Base-by-base conservation (phyloP, 2,113 vertebrate genomes). In the Nannobrachium achirus region DNA sequence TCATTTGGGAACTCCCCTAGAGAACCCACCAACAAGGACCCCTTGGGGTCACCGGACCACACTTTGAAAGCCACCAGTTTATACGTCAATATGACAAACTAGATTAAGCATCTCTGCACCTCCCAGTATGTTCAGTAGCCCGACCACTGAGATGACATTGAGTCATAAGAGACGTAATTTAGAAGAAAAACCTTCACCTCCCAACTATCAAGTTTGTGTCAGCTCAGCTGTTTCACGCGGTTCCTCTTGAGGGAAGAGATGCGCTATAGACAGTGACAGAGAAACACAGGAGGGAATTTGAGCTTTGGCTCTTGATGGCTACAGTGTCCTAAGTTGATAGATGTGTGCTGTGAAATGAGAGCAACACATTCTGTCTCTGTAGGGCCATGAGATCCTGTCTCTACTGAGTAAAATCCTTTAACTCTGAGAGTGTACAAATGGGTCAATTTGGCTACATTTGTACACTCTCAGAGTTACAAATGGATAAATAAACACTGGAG, bases 301-400 rank as follows among this genome's bases (percentile, higher is more conserved):
- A 59, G 57, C 38, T 8, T 55, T 39, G 49, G 48, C 50, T 48
- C 55, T 52, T 15, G 46, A 46, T 44, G 41, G 58, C 46, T 15
- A 20, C 20, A 14, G 42, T 69, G 66, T 61, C 48, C 1, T 25
- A 15, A 14, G 49, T 45, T 66, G 71, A 73, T 59, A 52, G 70
- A 73, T 66, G 71, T 73, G 62, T 48, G 56, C 48, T 33, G 56
- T 45, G 53, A 56, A 57, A 49, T 16, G 44, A 65, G 59, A 42
- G 55, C n/a, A 25, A 41, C 18, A 42, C 3, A 44, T 0, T 45
- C 50, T 44, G 20, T 56, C 20, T 70, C 49, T 33, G 38, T 16
- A 14, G 59, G 68, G 58, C 42, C 15, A 7, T n/a, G 10, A 33
- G 45, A 14, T 48, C 50, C 58, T 50, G 16, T 19, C 1, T 11